These are phyloP conservation scores for Trachemys scripta DNA, from an alignment of 2,113 vertebrate genomes.

Conservation along the genomic window DNA sequence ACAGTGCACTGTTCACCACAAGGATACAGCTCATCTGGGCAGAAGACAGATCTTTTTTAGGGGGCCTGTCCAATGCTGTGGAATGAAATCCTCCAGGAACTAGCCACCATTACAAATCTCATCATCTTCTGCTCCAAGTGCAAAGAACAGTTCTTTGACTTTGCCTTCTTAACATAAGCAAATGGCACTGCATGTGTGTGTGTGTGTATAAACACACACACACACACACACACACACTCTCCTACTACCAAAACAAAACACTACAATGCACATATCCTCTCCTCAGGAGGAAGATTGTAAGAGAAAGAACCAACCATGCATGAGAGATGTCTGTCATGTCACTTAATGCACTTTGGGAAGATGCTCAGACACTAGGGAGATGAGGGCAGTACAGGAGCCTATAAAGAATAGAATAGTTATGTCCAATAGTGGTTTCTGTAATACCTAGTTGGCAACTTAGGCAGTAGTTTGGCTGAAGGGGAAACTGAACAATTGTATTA, in stretches of 20 bases:
- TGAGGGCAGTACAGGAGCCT: neutral
- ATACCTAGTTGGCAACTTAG: neutral
- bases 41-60: neutral
- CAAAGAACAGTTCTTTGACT: neutral
- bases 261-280: fast-evolving
- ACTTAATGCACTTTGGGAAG: neutral
- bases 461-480: neutral
- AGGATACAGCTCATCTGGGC: neutral
- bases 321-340: neutral
- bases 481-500: neutral
- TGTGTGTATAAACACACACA: neutral
- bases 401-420: neutral
- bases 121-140: neutral
- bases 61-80: neutral
- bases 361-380: neutral
- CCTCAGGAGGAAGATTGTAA: no score
- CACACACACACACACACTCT: neutral
- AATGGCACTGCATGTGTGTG: fast-evolving
- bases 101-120: neutral
- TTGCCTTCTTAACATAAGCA: neutral
- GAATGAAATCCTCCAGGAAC: neutral
- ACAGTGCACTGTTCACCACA: neutral
- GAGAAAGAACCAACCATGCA: neutral
- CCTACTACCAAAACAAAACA: slow-evolving; percentile 1
- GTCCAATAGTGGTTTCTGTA: neutral